These are phyloP conservation scores for Triplophysa tibetana DNA, from an alignment of 2,113 vertebrate species.

Conservation along the genomic window DNA sequence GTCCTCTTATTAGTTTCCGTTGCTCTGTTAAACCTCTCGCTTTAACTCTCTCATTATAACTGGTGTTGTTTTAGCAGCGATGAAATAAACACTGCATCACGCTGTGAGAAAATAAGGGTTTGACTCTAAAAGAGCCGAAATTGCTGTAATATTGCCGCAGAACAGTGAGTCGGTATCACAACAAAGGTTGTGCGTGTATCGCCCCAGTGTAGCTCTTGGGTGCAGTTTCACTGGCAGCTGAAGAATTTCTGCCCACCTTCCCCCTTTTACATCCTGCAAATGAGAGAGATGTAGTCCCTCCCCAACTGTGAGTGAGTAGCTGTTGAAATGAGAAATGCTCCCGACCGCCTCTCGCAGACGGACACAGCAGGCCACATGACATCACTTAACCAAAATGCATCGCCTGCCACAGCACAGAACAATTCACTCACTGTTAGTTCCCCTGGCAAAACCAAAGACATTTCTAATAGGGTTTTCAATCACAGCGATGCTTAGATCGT, in stretches of 20 bases:
- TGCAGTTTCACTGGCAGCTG: conserved; percentile 63
- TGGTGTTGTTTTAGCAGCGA: neutral
- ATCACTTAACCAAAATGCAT: conserved; percentile 75
- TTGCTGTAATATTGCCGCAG: conserved; percentile 57
- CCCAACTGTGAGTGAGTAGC: conserved; percentile 60
- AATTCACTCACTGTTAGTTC: conserved; percentile 62
- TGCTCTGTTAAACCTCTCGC: too few relatives aligned
- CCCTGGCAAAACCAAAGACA: conserved; percentile 63
- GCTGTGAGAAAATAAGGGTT: conserved; percentile 49
- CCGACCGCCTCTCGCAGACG: conserved; percentile 63
- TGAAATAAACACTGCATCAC: conserved; percentile 45
- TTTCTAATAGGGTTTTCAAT: conserved; percentile 32
- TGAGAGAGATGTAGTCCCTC: conserved; percentile 69
- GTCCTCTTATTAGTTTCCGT: too few relatives aligned
- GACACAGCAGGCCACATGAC: conserved; percentile 70
- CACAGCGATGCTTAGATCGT: conserved; percentile 9
- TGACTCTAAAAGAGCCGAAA: conserved; percentile 57
- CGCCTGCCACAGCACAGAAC: conserved; percentile 68
- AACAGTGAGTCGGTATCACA: conserved; percentile 50
- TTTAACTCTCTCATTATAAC: neutral
- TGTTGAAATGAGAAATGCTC: conserved; percentile 68
- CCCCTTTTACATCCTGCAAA: conserved; percentile 68
- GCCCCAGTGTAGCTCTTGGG: conserved; percentile 62
- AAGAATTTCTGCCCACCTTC: conserved; percentile 59
- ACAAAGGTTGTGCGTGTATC: conserved; percentile 62